A percentile compares a stretch with the other conserved stretches of the same genome.
Evolutionary conservation across 2,113 vertebrate genomes (phyloP).

Genomic region (Ammodytes dubius): DNA sequence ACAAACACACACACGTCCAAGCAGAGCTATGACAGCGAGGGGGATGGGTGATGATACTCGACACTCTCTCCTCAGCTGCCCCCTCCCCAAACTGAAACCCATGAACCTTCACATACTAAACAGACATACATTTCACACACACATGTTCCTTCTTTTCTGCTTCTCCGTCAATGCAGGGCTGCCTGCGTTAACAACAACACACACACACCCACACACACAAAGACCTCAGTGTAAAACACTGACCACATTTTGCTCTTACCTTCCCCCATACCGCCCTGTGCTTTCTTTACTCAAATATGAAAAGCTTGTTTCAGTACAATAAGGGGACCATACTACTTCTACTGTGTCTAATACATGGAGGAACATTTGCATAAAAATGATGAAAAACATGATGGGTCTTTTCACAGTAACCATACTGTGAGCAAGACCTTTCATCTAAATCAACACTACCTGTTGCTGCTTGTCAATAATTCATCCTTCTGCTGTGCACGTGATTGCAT

Average conservation of each 20-base stretch:
- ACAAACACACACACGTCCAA: conserved; percentile 40
- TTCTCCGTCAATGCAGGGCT: conserved; percentile 38
- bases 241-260: conserved; percentile 7
- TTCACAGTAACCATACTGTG: not conserved
- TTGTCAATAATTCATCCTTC: not conserved
- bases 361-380: conserved; percentile 15
- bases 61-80: conserved; percentile 72
- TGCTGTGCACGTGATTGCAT: conserved; percentile 7
- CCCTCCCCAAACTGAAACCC: conserved; percentile 64
- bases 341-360: conserved; percentile 11
- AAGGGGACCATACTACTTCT: not conserved
- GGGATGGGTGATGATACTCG: conserved; percentile 73
- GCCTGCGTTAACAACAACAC: conserved; percentile 56
- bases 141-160: conserved; percentile 59
- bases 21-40: conserved; percentile 59
- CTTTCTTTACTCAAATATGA: conserved; percentile 46
- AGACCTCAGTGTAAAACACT: conserved; percentile 71
- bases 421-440: not conserved
- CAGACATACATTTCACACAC: conserved; percentile 65
- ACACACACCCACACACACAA: conserved; percentile 64
- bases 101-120: conserved; percentile 77
- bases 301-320: conserved; percentile 41
- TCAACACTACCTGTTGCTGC: not conserved
- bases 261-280: conserved; percentile 12
- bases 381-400: conserved; percentile 2